Base-by-base conservation (phyloP, 2,888 invertebrate genomes). In the Ferrisia virgata region DNA sequence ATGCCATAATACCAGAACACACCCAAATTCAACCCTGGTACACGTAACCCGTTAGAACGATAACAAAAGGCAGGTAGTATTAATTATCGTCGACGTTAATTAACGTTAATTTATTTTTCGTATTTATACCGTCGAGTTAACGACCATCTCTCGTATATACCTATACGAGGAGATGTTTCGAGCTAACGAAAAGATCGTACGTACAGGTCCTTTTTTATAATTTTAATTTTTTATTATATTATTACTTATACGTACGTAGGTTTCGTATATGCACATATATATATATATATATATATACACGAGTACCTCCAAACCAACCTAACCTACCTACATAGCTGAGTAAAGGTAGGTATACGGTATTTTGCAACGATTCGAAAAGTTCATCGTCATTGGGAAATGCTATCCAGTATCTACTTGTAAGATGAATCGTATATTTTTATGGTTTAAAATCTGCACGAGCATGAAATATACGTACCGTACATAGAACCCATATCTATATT, bases 81-180 rank as follows among this genome's bases (percentile, higher is more conserved):
- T 76, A 76, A 76, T 76, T 76, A 76, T 31, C 72, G 72, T 36
- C 36, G 72, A 76, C 72, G 72, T 76, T 76, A 76, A 76, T 76
- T 76, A 76, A 76, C 72, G 36, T 76, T 76, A 76, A 76, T 76
- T 76, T 76, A 76, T 76, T 76, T 76, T 76, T 76, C 72, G 72
- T 31, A 76, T 76, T 76, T 76, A 76, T 36, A 76, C 18, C 33
- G 72, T 22, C 36, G 72, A 76, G 36, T 76, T 76, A 36, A 36
- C 72, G 72, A 76, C 72, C 36, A 76, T 22, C 72, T 22, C 72
- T 64, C 64, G 28, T 58, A 25, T 58, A 58, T 8, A 25, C 47
- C 22, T 18, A 53, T 22, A 22, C 53, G 53, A 53, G 9, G 53
- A 53, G 47, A 53, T 22, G 53, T n/a, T n/a, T n/a, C n/a, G n/a